Conservation (phyloP, 2,888 invertebrate genomes). For the Lasiommata megera region DNA sequence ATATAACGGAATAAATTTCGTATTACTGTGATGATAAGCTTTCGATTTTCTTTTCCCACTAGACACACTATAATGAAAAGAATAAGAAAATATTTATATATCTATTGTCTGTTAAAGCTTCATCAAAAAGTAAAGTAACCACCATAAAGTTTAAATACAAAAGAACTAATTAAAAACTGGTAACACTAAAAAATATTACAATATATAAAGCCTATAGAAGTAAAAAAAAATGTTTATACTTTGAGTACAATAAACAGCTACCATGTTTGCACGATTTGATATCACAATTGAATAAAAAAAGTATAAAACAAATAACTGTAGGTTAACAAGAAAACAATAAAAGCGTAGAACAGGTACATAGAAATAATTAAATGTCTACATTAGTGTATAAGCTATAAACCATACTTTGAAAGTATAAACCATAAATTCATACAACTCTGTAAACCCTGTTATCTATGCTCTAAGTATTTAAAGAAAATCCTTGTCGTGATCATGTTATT, state of each 20-base stretch:
- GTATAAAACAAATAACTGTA: constrained; percentile 14
- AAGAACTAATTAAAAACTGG: constrained; percentile 9
- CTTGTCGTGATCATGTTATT: too few relatives aligned
- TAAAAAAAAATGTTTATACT: constrained; percentile 17
- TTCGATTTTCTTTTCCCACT: too few relatives aligned
- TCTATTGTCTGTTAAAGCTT: not conserved
- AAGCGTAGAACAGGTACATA: constrained; percentile 16
- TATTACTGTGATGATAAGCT: too few relatives aligned
- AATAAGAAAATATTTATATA: too few relatives aligned
- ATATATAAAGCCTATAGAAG: constrained; percentile 16
- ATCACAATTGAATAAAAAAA: constrained; percentile 17
- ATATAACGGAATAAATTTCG: too few relatives aligned
- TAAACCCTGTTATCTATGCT: not conserved
- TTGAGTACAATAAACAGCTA: constrained; percentile 19
- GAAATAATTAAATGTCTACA: constrained; percentile 9
- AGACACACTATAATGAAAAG: too few relatives aligned
- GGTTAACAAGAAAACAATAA: not conserved
- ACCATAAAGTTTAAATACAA: not conserved
- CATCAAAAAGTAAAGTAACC: not conserved
- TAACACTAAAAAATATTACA: constrained; percentile 4
- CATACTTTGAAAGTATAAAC: not conserved
- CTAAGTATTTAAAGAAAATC: too few relatives aligned
- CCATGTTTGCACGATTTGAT: constrained; percentile 11
- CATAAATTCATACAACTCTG: not conserved
- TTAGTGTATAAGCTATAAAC: not conserved